Evolutionary conservation across 2,113 vertebrate genomes (phyloP), one percentile per base, ranked within the genome.

Genomic region (Archocentrus centrarchus): DNA sequence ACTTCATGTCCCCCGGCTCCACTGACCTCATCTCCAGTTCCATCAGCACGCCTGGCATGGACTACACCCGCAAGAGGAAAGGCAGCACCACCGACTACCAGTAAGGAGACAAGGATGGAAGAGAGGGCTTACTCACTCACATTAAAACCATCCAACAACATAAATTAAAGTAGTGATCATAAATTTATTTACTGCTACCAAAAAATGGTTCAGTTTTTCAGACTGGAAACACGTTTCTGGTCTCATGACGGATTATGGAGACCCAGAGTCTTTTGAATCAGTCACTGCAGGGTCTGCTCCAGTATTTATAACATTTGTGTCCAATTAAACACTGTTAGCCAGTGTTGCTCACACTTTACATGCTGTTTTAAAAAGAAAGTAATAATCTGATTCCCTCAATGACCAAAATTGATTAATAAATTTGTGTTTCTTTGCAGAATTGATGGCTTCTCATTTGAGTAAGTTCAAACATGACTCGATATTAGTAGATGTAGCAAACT

Each of bases 31-130:
- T 99, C 90, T 98, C 97, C 90, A 97, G 97, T 94, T 98, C 98
- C 83, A 97, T 99, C 86, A 97, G 96, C 93, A 96, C 97, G 41
- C 93, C 97, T 11, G 94, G 97, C 81, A 94, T 99, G 96, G 98
- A 99, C 93, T 99, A 97, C 93, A 99, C 96, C 68, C 97, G 98
- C 90, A 99, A 99, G 94, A 96, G 98, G 93, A 99, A 99, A 90
- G 98, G 98, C 93, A 99, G 98, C 94, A 96, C 97, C 87, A 97
- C 98, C 0, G 98, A 99, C 93, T 99, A 99, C 95, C 98, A 99
- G 98, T 99, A 96, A 97, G 97, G 13, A 47, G 3, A 41, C 41
- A 11, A 24, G 61, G 10, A 11, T 15, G 50, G 0, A 58, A 37
- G 13, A 59, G 17, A 11, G 15, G 30, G 27, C 41, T 75, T 32